Percentiles rank a stretch among this genome's conserved stretches.
These are phyloP conservation scores for Dermatophagoides farinae DNA, from an alignment of 1,140 invertebrate genomes.

Conservation along the genomic window DNA sequence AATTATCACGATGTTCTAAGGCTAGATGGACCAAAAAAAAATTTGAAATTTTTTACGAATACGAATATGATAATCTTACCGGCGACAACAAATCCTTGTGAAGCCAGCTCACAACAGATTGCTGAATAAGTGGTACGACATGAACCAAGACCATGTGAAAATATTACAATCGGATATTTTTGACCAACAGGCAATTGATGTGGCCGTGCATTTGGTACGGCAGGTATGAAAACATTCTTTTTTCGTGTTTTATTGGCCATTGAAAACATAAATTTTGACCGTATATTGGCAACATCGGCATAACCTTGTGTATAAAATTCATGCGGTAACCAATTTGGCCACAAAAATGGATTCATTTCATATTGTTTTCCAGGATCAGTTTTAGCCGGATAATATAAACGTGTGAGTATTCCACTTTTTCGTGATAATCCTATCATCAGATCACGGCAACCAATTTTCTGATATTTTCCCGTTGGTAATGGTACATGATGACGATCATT, in stretches of 20 bases:
- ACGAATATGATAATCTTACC: no score
- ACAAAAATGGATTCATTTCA: constrained; percentile 28
- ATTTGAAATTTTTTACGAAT: not conserved
- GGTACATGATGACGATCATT: constrained; percentile 14
- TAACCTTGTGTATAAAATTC: constrained; percentile 35
- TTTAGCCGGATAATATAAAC: constrained; percentile 20
- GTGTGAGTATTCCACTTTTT: constrained; percentile 16
- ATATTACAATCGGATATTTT: constrained; percentile 36
- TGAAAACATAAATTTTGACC: constrained; percentile 28
- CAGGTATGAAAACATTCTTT: constrained; percentile 31
- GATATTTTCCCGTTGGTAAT: constrained; percentile 16
- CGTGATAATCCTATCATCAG: constrained; percentile 19
- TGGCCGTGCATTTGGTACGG: constrained; percentile 30
- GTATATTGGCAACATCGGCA: constrained; percentile 30
- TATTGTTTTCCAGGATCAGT: constrained; percentile 9
- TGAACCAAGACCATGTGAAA: constrained; percentile 44
- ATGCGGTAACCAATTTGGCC: constrained; percentile 36
- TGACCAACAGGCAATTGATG: not conserved
- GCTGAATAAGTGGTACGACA: constrained; percentile 38
- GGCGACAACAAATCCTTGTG: constrained; percentile 41
- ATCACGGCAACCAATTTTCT: constrained; percentile 19
- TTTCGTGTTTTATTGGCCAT: constrained; percentile 31
- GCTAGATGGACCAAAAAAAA: constrained; percentile 19
- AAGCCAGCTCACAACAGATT: constrained; percentile 38
- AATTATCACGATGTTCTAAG: constrained; percentile 30